A percentile compares a stretch with the other conserved stretches of the same genome.
These are phyloP conservation scores for Drosophila melanica DNA, from an alignment of 1,140 invertebrate species.

Conservation along the genomic window DNA sequence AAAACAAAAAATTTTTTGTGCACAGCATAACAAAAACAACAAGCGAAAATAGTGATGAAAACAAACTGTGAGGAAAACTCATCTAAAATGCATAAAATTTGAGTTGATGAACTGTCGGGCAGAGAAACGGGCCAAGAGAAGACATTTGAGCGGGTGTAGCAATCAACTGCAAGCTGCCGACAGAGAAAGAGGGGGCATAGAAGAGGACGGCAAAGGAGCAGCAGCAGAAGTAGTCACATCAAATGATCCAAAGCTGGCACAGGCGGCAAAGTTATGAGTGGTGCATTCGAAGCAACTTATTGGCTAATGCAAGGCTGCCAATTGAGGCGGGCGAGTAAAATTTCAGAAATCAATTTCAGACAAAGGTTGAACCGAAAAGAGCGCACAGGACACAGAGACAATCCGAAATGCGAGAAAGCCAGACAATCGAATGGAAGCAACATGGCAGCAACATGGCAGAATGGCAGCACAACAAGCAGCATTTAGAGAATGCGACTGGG, in stretches of 20 bases:
- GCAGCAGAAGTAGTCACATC: constrained; percentile 26
- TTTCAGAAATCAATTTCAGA: constrained; percentile 77
- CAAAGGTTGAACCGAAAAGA: constrained; percentile 45
- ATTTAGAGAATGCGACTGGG: constrained; percentile 46
- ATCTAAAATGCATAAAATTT: constrained; percentile 83
- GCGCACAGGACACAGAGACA: constrained; percentile 13
- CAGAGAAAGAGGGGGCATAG: constrained; percentile 12
- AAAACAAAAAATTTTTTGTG: constrained; percentile 55
- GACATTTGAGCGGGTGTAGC: constrained; percentile 38
- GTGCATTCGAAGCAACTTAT: constrained; percentile 45
- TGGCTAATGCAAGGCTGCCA: constrained; percentile 66
- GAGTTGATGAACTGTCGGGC: constrained; percentile 74
- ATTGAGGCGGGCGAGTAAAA: constrained; percentile 46
- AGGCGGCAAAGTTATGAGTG: constrained; percentile 10
- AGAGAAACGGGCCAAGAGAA: constrained; percentile 1
- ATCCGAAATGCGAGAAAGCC: constrained; percentile 44
- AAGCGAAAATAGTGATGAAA: constrained; percentile 49
- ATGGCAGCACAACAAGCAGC: constrained; percentile 63
- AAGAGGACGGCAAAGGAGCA: neutral
- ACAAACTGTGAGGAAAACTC: constrained; percentile 81
- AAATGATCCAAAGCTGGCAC: constrained; percentile 61
- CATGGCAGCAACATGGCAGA: constrained; percentile 77
- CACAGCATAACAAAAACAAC: constrained; percentile 38
- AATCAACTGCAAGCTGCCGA: constrained; percentile 69
- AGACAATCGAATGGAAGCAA: constrained; percentile 61